phyloP scores from a whole-genome alignment of 2,113 vertebrate genomes.

The Glaucomys volans region DNA sequence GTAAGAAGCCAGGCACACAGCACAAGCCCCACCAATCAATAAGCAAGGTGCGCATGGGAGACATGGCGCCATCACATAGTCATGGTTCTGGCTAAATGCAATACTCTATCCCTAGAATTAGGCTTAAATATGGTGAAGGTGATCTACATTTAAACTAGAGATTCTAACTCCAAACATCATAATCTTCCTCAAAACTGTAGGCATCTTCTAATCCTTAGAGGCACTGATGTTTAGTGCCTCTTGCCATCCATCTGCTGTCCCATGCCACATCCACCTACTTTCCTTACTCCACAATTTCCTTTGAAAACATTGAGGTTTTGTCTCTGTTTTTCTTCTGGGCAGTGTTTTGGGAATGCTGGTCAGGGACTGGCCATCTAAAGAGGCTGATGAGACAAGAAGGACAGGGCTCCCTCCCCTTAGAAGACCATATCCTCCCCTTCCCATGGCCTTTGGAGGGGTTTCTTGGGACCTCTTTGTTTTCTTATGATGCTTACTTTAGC shows the following conservation, averaged over 20 bases:
- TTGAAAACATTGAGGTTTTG: not conserved
- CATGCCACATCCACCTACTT: too few relatives aligned
- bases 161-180: not conserved
- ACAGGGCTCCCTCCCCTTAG: not conserved
- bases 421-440: not conserved
- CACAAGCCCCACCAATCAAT: not conserved
- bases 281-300: not conserved
- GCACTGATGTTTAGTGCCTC: not conserved
- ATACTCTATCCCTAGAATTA: not conserved
- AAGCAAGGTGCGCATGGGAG: not conserved
- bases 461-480: not conserved
- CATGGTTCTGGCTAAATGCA: not conserved
- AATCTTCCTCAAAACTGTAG: constrained; percentile 51
- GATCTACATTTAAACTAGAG: not conserved
- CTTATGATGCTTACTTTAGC: not conserved
- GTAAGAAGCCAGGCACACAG: not conserved
- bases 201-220: not conserved
- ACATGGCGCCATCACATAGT: not conserved
- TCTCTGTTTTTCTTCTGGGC: not conserved
- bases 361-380: not conserved
- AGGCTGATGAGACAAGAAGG: not conserved
- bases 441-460: not conserved
- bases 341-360: not conserved
- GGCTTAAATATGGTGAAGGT: not conserved
- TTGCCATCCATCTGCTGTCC: not conserved